Base-by-base conservation (phyloP, 2,797 vertebrate species). In the Sciurus vulgaris region DNA sequence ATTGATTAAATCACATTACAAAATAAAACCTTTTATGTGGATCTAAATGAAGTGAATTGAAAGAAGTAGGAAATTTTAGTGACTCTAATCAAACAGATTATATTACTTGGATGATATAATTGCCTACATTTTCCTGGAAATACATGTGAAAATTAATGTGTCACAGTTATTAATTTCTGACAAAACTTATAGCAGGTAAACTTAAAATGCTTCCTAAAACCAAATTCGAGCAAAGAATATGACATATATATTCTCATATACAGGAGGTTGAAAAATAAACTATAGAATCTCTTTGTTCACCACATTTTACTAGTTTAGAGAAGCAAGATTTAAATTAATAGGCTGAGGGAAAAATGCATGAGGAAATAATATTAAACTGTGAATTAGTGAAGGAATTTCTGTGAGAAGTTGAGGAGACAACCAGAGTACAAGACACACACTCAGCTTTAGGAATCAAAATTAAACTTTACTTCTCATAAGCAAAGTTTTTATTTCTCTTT, bases 151-250 rank as follows among this genome's bases (percentile, higher is more conserved):
- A 79, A 92, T 95, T 81, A 73, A 59, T 63, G 3, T 51, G 14
- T 72, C 41, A 86, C 3, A 61, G 4, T 10, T 70, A 7, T 65
- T 86, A 70, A 72, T 87, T 83, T 90, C 15, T 77, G 38, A 33
- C 7, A 72, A 90, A 84, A 86, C 47, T 30, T 92, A 35, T 11
- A 81, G 65, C 61, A 63, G 47, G 2, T 59, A 86, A 69, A 76
- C 93, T 70, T 86, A 86, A 95, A 91, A 77, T 87, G 20, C 15
- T 73, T 81, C 51, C 33, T 90, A 65, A 91, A 83, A 92, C 24
- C 28, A 91, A 84, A 67, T 65, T 33, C 10, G 72, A 92, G 61
- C 20, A 76, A 61, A 86, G 47, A 93, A 82, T 69, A 41, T 69
- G 33, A 65, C 24, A 65, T 24, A 74, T 56, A 20, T 92, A 59